Evolutionary conservation across 2,888 invertebrate species (phyloP).

Genomic region (Agriopis marginaria): DNA sequence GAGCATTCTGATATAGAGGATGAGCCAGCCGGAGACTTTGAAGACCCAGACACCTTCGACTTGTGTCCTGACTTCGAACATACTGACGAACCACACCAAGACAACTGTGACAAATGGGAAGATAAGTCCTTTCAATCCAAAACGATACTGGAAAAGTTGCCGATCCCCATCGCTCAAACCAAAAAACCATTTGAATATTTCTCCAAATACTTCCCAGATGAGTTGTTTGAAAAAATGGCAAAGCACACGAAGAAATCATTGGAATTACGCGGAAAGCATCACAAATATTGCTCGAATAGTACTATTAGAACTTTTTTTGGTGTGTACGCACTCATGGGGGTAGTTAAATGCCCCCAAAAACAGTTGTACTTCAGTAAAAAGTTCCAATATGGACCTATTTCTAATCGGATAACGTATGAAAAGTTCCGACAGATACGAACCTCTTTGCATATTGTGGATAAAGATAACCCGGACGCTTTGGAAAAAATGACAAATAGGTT

Average conservation of each 20-base stretch:
- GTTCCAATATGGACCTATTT: slow-evolving; percentile 36
- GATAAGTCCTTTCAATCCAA: slow-evolving; percentile 25
- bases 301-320: slow-evolving; percentile 37
- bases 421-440: slow-evolving; percentile 37
- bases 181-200: slow-evolving; percentile 36
- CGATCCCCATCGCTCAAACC: slow-evolving; percentile 19
- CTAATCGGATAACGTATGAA: slow-evolving; percentile 30
- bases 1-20: slow-evolving; percentile 43
- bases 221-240: slow-evolving; percentile 39
- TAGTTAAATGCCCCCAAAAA: slow-evolving; percentile 33
- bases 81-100: slow-evolving; percentile 8
- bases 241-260: slow-evolving; percentile 28
- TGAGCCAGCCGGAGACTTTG: slow-evolving; percentile 16
- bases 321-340: slow-evolving; percentile 35
- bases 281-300: slow-evolving; percentile 24
- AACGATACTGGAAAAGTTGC: slow-evolving; percentile 27
- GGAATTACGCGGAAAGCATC: slow-evolving; percentile 17
- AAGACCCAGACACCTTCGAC: slow-evolving; percentile 34
- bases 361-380: slow-evolving; percentile 33
- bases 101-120: slow-evolving; percentile 31
- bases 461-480: slow-evolving; percentile 31
- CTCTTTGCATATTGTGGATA: slow-evolving; percentile 29
- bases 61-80: slow-evolving; percentile 24
- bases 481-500: slow-evolving; percentile 35
- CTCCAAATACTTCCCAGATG: slow-evolving; percentile 31